A percentile compares a stretch with the other conserved stretches of the same genome.
Conservation (phyloP, 2,113 vertebrate species). For the Tamias sibiricus region DNA sequence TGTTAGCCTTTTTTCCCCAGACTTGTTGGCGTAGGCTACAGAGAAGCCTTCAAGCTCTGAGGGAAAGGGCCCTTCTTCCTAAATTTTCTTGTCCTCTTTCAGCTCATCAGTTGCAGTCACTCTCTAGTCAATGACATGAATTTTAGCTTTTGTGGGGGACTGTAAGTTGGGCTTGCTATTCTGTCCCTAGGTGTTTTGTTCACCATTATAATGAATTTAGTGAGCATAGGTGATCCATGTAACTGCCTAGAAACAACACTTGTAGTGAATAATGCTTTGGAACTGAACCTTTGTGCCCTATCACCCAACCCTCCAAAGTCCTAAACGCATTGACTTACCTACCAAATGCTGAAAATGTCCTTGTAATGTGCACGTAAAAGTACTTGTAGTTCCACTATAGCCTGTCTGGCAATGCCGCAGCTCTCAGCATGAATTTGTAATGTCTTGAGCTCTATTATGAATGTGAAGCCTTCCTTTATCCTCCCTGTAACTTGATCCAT, state of each 20-base stretch:
- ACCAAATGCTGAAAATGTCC: conserved; percentile 78
- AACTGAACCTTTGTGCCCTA: conserved; percentile 79
- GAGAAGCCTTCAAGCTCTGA: conserved; percentile 95
- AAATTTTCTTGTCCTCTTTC: conserved; percentile 82
- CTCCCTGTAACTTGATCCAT: conserved; percentile 66
- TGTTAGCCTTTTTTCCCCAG: conserved; percentile 95
- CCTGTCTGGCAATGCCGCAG: conserved; percentile 74
- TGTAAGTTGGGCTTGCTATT: conserved; percentile 82
- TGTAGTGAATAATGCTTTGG: conserved; percentile 83
- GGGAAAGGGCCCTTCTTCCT: conserved; percentile 89
- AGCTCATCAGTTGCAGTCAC: conserved; percentile 81
- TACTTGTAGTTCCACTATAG: conserved; percentile 77
- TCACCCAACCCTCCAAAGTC: conserved; percentile 68
- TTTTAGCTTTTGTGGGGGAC: conserved; percentile 86
- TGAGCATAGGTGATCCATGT: conserved; percentile 83
- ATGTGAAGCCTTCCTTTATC: conserved; percentile 71
- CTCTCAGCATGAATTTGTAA: conserved; percentile 82
- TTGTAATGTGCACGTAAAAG: conserved; percentile 79
- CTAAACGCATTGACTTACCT: conserved; percentile 74
- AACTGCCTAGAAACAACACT: conserved; percentile 81
- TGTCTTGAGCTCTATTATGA: conserved; percentile 81
- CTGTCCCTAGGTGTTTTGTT: conserved; percentile 82
- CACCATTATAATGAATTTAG: conserved; percentile 82
- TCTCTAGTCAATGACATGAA: conserved; percentile 84
- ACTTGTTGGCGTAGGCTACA: conserved; percentile 97